Conservation (phyloP, 2,797 vertebrate genomes). For the Perodicticus potto region DNA sequence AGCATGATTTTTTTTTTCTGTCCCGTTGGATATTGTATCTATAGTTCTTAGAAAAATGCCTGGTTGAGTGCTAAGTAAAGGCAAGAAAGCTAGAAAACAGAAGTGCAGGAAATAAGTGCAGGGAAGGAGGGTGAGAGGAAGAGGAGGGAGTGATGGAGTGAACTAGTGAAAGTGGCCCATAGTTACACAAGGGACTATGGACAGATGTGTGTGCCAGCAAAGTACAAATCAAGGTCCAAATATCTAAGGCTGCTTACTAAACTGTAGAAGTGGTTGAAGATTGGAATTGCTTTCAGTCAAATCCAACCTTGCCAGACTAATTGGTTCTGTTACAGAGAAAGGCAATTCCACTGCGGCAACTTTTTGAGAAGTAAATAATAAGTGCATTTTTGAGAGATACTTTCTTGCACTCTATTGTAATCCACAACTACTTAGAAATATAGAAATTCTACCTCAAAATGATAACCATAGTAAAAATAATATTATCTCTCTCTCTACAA, state of each 20-base stretch:
- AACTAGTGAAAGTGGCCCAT: neutral
- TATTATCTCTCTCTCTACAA: neutral
- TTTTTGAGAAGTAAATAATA: neutral
- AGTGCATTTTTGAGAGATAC: neutral
- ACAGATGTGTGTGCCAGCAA: neutral
- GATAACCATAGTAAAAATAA: neutral
- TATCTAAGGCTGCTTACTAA: neutral
- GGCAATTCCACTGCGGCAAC: accelerated
- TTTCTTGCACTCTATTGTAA: neutral
- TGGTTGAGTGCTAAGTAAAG: neutral
- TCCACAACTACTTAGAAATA: neutral
- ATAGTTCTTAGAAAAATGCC: neutral
- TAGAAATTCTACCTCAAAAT: neutral
- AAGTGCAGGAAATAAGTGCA: neutral
- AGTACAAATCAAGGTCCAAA: neutral
- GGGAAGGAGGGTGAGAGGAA: neutral
- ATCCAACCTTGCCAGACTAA: neutral
- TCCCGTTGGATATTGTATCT: neutral
- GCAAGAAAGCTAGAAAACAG: neutral
- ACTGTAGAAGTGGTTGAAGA: neutral
- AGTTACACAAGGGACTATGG: neutral
- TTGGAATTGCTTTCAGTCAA: neutral
- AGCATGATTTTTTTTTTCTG: neutral
- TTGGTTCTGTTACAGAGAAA: neutral
- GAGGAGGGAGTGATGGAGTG: neutral